Evolutionary conservation across 2,113 vertebrate genomes (phyloP).

Genomic region (Oplegnathus fasciatus): DNA sequence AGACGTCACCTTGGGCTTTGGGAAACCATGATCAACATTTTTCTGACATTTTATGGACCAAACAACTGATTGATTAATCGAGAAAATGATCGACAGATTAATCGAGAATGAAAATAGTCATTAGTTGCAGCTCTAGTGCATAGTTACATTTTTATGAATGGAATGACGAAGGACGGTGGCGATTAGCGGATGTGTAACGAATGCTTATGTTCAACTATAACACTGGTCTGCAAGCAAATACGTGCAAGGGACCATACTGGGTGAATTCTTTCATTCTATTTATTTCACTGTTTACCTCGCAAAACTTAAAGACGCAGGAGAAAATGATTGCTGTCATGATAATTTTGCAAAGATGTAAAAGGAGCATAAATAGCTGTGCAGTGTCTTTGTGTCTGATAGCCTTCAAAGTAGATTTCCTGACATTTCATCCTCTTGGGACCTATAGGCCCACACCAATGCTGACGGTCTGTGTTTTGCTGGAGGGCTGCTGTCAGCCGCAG

Average conservation of each 20-base stretch:
- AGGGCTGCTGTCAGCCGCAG: conserved; percentile 37
- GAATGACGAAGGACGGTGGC: not conserved
- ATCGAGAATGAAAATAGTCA: no score
- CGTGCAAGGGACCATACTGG: not conserved
- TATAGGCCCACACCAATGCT: conserved; percentile 15
- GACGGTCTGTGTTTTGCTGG: conserved; percentile 17
- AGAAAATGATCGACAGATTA: no score
- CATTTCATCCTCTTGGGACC: conserved; percentile 27
- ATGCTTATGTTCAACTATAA: not conserved
- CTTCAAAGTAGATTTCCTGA: conserved; percentile 23
- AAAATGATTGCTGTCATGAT: not conserved
- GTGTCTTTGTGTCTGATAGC: not conserved
- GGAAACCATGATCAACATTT: no score
- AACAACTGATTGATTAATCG: no score
- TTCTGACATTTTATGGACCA: no score
- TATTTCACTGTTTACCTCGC: not conserved
- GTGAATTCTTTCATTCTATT: not conserved
- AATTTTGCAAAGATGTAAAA: not conserved
- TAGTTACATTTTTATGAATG: not conserved
- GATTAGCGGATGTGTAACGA: not conserved
- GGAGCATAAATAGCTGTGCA: not conserved
- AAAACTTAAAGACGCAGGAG: not conserved
- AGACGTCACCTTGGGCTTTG: no score
- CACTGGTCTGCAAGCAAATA: not conserved
- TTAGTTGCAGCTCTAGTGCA: no score